Evolutionary conservation across 2,113 vertebrate species (phyloP).

Genomic region (Ochotona curzoniae): DNA sequence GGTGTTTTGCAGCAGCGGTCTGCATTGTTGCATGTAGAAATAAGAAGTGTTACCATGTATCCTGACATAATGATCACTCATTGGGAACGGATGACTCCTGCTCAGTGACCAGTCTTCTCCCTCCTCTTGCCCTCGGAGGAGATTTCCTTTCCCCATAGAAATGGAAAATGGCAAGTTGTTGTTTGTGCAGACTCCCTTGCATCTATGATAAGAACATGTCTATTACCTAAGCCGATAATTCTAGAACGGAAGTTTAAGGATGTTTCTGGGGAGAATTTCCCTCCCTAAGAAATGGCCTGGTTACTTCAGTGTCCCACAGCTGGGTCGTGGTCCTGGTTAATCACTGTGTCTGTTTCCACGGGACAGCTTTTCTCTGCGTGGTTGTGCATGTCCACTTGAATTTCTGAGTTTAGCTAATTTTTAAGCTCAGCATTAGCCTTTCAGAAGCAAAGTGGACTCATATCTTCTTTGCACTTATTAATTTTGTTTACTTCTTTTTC

Average conservation of each 20-base stretch:
- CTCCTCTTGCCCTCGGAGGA: background rate
- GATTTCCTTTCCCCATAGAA: background rate
- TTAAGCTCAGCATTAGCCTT: background rate
- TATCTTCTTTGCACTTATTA: background rate
- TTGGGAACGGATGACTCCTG: background rate
- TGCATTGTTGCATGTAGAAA: background rate
- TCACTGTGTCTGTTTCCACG: background rate
- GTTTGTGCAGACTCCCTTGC: background rate
- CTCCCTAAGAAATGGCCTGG: background rate
- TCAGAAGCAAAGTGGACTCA: background rate
- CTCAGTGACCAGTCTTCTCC: accelerated
- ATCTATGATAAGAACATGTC: background rate
- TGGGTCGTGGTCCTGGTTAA: background rate
- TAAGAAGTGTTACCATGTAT: background rate
- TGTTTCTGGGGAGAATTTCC: background rate
- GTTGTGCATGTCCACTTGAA: background rate
- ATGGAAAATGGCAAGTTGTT: background rate
- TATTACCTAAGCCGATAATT: background rate
- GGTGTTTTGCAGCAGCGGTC: background rate
- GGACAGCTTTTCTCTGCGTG: background rate
- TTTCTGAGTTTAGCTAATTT: background rate
- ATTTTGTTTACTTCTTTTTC: background rate
- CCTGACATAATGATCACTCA: background rate
- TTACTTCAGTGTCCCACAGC: background rate
- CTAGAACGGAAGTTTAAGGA: background rate